These are phyloP conservation scores for Drosophila lowei DNA, from an alignment of 1,140 invertebrate genomes.

Conservation along the genomic window DNA sequence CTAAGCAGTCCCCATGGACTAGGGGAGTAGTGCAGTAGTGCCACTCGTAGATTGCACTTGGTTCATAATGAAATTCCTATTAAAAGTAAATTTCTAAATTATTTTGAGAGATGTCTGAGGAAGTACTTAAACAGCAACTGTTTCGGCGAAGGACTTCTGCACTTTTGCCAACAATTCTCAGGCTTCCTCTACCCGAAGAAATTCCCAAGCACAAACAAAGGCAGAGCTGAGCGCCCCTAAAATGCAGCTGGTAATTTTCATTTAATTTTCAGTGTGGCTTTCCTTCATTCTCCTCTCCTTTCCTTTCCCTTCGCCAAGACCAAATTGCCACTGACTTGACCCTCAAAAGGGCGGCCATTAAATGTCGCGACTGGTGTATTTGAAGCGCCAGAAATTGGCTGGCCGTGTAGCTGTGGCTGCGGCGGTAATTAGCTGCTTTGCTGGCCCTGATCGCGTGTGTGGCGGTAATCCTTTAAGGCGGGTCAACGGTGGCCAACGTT, in stretches of 20 bases:
- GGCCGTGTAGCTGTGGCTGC: slow-evolving; percentile 26
- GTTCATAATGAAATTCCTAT: slow-evolving; percentile 31
- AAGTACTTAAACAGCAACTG: background rate
- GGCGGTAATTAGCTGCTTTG: slow-evolving; percentile 60
- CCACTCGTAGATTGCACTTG: slow-evolving; percentile 12
- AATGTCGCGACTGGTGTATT: slow-evolving; percentile 66
- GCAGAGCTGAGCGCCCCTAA: slow-evolving; percentile 32
- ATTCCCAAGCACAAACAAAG: slow-evolving; percentile 30
- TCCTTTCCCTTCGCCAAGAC: background rate
- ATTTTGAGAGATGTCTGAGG: slow-evolving; percentile 17
- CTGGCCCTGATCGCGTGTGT: slow-evolving; percentile 66
- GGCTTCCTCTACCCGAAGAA: slow-evolving; percentile 14
- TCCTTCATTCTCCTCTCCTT: slow-evolving; percentile 5
- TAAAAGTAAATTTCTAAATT: slow-evolving; percentile 33
- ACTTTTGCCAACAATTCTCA: slow-evolving; percentile 12
- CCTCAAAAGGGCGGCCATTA: slow-evolving; percentile 74
- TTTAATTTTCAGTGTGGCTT: slow-evolving; percentile 71
- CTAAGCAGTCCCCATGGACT: background rate
- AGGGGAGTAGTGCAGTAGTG: background rate
- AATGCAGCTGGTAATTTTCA: slow-evolving; percentile 73
- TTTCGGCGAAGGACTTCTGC: slow-evolving; percentile 10
- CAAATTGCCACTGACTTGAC: slow-evolving; percentile 70
- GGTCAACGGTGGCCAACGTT: slow-evolving; percentile 48
- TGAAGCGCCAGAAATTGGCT: slow-evolving; percentile 58
- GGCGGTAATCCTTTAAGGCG: slow-evolving; percentile 66